Percentiles rank a stretch among this genome's conserved stretches.
Conservation (phyloP, 2,888 invertebrate genomes). For the Patella ulyssiponensis region DNA sequence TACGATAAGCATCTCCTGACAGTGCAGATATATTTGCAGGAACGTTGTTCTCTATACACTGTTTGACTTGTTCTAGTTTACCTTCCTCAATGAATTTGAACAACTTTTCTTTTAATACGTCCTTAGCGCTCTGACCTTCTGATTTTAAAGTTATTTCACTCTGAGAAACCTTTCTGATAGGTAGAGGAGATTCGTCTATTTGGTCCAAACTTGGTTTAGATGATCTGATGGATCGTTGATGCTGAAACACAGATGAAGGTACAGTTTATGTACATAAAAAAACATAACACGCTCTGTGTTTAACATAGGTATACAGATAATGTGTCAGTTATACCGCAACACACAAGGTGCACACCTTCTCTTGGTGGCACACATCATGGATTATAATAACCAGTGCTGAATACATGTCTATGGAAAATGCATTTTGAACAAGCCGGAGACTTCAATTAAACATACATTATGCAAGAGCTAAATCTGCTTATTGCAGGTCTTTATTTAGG, state of each 20-base stretch:
- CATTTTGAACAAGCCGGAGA: too few species aligned
- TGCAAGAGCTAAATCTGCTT: too few species aligned
- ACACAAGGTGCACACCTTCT: too few species aligned
- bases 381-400: too few species aligned
- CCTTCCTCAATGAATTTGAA: constrained; percentile 30
- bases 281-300: background rate
- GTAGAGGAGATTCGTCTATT: constrained; percentile 9
- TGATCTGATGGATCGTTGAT: constrained; percentile 1
- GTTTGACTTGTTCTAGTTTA: constrained; percentile 24
- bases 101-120: constrained; percentile 31
- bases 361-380: too few species aligned
- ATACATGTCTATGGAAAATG: too few species aligned
- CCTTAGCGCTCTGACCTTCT: constrained; percentile 4
- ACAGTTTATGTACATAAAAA: too few species aligned
- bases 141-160: constrained; percentile 17
- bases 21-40: constrained; percentile 10
- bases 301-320: background rate
- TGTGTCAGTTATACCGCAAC: background rate
- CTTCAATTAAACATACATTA: too few species aligned
- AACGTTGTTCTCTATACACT: constrained; percentile 14
- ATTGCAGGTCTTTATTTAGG: too few species aligned
- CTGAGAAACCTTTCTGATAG: constrained; percentile 11
- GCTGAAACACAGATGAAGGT: constrained; percentile 12
- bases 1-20: background rate
- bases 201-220: background rate